Evolutionary conservation across 1,140 invertebrate genomes (phyloP).

Genomic region (Orchestia grillus): DNA sequence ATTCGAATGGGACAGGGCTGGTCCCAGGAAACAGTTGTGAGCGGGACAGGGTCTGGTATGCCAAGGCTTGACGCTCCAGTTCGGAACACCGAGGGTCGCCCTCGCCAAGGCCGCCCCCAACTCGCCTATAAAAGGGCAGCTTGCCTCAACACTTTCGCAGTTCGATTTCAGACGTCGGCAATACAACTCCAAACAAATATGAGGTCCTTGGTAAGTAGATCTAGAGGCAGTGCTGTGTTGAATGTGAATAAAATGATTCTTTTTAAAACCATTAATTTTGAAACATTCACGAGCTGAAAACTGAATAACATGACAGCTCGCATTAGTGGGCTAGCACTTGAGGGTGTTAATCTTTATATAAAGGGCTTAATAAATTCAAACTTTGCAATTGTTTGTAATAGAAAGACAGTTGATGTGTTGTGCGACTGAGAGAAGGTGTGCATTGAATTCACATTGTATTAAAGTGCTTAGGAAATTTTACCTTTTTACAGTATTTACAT

Average conservation of each 20-base stretch:
- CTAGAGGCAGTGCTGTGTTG: not conserved
- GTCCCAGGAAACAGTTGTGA: not conserved
- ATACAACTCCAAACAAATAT: slow-evolving; percentile 4
- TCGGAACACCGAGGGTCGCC: not conserved
- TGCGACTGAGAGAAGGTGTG: too few species aligned
- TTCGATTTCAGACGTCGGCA: slow-evolving; percentile 39
- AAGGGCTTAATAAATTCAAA: not conserved
- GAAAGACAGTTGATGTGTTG: not conserved
- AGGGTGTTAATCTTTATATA: not conserved
- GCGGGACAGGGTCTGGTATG: slow-evolving; percentile 15
- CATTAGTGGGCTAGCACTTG: not conserved
- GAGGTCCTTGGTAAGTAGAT: slow-evolving; percentile 45
- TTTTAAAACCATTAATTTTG: not conserved
- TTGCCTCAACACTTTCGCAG: not conserved
- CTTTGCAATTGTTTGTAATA: not conserved
- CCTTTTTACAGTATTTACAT: not conserved
- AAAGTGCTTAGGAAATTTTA: not conserved
- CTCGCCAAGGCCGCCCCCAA: not conserved
- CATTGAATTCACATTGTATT: not conserved
- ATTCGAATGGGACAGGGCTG: not conserved
- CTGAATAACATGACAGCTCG: not conserved
- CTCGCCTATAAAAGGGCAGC: slow-evolving; percentile 4
- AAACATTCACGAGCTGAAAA: not conserved
- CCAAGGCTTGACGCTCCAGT: slow-evolving; percentile 30
- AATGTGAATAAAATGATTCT: not conserved